phyloP scores from a whole-genome alignment of 2,113 vertebrate genomes.

The Hiodon alosoides region DNA sequence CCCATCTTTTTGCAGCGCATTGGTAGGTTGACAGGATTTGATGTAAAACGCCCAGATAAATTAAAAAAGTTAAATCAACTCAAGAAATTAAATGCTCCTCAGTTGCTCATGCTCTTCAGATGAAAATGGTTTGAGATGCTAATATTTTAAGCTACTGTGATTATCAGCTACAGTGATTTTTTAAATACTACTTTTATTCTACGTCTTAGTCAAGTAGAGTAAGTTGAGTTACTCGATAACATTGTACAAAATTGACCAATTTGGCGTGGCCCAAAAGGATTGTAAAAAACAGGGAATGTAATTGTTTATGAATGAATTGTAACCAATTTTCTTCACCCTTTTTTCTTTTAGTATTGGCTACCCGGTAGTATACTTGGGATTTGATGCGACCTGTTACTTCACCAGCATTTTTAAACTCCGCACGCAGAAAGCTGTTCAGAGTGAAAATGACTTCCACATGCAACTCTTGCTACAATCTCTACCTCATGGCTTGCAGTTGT shows the following conservation, averaged over 20 bases:
- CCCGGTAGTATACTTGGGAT: conserved; percentile 70
- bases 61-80: too few species aligned
- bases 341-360: conserved; percentile 62
- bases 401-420: conserved; percentile 68
- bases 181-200: too few species aligned
- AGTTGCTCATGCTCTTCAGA: too few species aligned
- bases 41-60: too few species aligned
- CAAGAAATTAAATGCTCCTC: too few species aligned
- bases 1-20: conserved; percentile 72
- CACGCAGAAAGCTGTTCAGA: conserved; percentile 63
- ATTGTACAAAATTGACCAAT: too few species aligned
- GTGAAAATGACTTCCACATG: conserved; percentile 66
- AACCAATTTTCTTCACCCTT: background rate
- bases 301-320: background rate
- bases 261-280: too few species aligned
- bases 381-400: conserved; percentile 73
- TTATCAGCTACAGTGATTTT: too few species aligned
- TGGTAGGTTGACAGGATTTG: conserved; percentile 49
- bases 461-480: conserved; percentile 67
- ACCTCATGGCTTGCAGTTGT: conserved; percentile 62
- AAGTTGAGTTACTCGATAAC: too few species aligned
- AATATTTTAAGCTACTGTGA: too few species aligned
- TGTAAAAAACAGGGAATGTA: background rate
- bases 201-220: too few species aligned
- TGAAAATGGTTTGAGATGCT: too few species aligned